These are phyloP conservation scores for Agrilus biguttatus DNA, from an alignment of 2,888 invertebrate species.

Conservation along the genomic window DNA sequence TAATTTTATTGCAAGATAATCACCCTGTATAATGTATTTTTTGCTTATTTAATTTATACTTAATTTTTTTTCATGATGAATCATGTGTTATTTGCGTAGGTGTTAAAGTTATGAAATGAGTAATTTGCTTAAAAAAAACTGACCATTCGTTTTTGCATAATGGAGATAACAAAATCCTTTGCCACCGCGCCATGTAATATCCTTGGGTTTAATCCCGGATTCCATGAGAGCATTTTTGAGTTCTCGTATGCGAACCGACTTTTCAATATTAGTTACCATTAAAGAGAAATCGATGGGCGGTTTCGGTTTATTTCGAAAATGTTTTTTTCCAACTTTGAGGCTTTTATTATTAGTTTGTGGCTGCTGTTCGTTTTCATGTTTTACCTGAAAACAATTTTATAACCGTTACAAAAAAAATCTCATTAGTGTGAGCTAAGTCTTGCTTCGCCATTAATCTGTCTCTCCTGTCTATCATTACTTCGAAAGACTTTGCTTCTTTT, in stretches of 20 bases:
- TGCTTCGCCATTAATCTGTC: too few species aligned
- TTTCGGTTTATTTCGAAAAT: conserved; percentile 11
- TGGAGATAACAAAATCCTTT: conserved; percentile 44
- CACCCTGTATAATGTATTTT: too few species aligned
- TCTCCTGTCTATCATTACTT: conserved; percentile 2
- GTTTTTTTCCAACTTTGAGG: too few species aligned
- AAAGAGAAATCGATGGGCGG: conserved; percentile 27
- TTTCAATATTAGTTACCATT: conserved; percentile 56
- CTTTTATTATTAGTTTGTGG: too few species aligned
- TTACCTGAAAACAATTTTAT: background rate
- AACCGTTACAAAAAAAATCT: too few species aligned
- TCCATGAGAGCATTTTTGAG: conserved; percentile 58
- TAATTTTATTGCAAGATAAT: too few species aligned
- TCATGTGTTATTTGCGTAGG: too few species aligned
- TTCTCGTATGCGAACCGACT: conserved; percentile 56
- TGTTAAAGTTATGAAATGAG: too few species aligned
- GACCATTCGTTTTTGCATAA: conserved; percentile 47
- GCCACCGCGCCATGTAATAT: conserved; percentile 51
- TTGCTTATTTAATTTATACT: too few species aligned
- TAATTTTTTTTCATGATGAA: too few species aligned
- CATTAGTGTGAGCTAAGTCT: too few species aligned
- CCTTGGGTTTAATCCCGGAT: conserved; percentile 59
- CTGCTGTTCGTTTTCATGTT: background rate
- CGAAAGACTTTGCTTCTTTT: conserved; percentile 1
- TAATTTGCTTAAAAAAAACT: conserved; percentile 16